These are phyloP conservation scores for Hydractinia echinata DNA, from an alignment of 30 jellyfish, hydroid and myxozoan genomes.

Conservation along the genomic window DNA sequence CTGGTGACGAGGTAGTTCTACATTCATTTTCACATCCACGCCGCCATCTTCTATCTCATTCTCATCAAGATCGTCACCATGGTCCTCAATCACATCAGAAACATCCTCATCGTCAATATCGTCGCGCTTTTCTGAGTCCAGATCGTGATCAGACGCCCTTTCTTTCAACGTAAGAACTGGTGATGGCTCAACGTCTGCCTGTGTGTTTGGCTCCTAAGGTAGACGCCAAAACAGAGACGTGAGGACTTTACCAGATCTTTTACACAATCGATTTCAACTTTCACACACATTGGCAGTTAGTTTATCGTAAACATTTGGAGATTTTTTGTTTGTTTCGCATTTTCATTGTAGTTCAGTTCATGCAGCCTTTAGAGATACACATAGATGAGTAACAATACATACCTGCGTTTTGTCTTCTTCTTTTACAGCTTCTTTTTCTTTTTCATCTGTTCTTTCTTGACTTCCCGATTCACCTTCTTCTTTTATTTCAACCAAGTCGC, in stretches of 20 bases:
- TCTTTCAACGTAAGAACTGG: neutral
- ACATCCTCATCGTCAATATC: neutral
- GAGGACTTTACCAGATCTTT: too few species aligned
- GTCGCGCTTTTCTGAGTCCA: neutral
- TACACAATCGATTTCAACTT: too few species aligned
- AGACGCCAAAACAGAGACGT: too few species aligned
- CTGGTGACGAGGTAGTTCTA: neutral
- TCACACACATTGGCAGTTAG: too few species aligned
- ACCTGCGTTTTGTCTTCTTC: neutral
- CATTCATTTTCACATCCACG: neutral
- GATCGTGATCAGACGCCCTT: neutral
- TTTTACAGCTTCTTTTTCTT: neutral
- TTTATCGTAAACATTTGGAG: too few species aligned
- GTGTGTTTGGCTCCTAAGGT: too few species aligned
- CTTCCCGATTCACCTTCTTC: slow-evolving; percentile 1
- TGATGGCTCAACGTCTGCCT: too few species aligned
- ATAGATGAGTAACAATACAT: neutral
- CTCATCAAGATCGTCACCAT: neutral
- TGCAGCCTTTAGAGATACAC: too few species aligned
- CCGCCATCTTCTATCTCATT: neutral
- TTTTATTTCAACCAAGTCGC: neutral
- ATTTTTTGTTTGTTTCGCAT: too few species aligned
- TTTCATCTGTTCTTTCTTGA: neutral
- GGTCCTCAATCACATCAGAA: slow-evolving; percentile 4
- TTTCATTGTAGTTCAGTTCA: too few species aligned